Conservation (phyloP, 1,140 invertebrate species). For the Stegodyphus mimosarum region DNA sequence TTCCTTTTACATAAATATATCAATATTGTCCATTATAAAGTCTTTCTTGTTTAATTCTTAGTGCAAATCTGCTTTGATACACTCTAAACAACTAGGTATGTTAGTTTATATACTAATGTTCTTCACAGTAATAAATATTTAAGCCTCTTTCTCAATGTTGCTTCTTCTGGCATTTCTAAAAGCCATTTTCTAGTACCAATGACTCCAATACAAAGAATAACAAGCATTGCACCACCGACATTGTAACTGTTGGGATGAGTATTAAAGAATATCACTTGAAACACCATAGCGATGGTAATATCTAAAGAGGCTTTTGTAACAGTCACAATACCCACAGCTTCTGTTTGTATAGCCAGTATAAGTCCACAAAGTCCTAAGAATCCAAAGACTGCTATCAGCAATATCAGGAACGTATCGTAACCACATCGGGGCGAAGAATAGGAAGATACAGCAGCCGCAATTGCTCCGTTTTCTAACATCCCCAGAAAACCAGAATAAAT, state of each 20-base stretch:
- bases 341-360: not conserved
- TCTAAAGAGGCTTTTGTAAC: not conserved
- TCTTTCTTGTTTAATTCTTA: too few relatives aligned
- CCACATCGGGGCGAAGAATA: slow-evolving; percentile 83
- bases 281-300: not conserved
- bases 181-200: not conserved
- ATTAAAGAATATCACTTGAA: not conserved
- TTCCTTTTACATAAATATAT: too few relatives aligned
- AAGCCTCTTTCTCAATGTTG: not conserved
- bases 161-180: not conserved
- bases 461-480: not conserved
- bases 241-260: not conserved
- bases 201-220: not conserved
- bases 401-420: slow-evolving; percentile 80
- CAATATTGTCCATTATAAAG: too few relatives aligned
- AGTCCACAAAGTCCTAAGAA: not conserved
- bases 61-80: too few relatives aligned
- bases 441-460: slow-evolving; percentile 74
- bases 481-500: slow-evolving; percentile 81
- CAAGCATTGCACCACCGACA: not conserved
- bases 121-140: not conserved
- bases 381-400: slow-evolving; percentile 6
- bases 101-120: too few relatives aligned
- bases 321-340: not conserved
- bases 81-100: too few relatives aligned